Conservation (phyloP, 2,797 vertebrate species). For the Pristis pectinata region DNA sequence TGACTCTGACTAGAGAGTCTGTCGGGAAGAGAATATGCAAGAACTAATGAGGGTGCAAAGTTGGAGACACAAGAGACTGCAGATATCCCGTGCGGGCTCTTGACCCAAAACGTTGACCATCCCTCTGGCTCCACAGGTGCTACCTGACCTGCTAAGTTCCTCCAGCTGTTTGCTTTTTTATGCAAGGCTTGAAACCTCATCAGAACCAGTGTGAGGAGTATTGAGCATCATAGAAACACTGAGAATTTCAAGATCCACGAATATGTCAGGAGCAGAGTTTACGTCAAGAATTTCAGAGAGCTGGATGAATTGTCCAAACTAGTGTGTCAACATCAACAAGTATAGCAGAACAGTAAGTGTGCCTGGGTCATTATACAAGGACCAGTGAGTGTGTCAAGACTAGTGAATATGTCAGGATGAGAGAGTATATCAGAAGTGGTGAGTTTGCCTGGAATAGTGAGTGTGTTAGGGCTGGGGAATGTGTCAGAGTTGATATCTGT, state of each 20-base stretch:
- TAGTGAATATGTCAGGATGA: not conserved
- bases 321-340: not conserved
- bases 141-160: too few relatives aligned
- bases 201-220: not conserved
- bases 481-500: not conserved
- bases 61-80: too few relatives aligned
- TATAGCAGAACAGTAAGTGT: not conserved
- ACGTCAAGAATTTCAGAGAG: not conserved
- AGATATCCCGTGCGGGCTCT: too few relatives aligned
- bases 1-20: too few relatives aligned
- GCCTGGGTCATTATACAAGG: not conserved
- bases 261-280: not conserved
- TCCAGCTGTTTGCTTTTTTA: too few relatives aligned
- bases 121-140: too few relatives aligned
- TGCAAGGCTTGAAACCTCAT: too few relatives aligned
- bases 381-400: too few relatives aligned
- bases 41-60: too few relatives aligned
- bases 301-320: not conserved
- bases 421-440: not conserved
- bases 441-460: not conserved
- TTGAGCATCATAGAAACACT: not conserved
- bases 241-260: not conserved
- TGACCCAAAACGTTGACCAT: too few relatives aligned
- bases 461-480: not conserved
- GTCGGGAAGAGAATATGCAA: too few relatives aligned